Percentiles rank a stretch among this genome's conserved stretches.
Conservation (phyloP, 2,797 vertebrate species). For the Coregonus suidteri region DNA sequence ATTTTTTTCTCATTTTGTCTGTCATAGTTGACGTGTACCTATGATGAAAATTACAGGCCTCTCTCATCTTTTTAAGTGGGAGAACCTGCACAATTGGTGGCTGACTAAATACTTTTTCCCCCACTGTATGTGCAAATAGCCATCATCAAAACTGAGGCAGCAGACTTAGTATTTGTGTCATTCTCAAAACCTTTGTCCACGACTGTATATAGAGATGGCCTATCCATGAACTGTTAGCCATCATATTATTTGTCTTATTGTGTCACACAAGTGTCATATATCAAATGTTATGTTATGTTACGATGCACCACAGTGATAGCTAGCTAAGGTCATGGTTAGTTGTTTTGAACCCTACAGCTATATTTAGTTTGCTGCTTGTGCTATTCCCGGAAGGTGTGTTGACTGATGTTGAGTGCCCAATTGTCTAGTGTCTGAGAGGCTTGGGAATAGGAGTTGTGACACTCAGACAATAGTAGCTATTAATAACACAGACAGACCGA, state of each 20-base stretch:
- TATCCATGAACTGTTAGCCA: background rate
- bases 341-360: background rate
- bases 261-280: background rate
- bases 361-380: background rate
- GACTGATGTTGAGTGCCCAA: background rate
- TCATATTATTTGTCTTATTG: background rate
- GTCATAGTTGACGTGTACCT: too few relatives aligned
- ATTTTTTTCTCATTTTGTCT: too few relatives aligned
- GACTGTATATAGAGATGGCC: background rate
- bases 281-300: background rate
- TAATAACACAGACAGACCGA: conserved; percentile 35
- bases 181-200: too few relatives aligned
- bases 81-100: too few relatives aligned
- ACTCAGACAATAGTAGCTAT: conserved; percentile 34
- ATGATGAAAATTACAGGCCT: too few relatives aligned
- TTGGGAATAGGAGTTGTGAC: conserved; percentile 8
- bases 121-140: too few relatives aligned
- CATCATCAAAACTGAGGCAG: too few relatives aligned
- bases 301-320: background rate
- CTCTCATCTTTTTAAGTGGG: too few relatives aligned
- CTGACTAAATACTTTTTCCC: too few relatives aligned
- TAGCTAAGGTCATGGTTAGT: background rate
- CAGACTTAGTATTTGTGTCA: too few relatives aligned
- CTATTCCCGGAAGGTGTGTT: background rate
- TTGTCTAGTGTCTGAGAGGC: background rate